Evolutionary conservation across 30 jellyfish, hydroid and myxozoan genomes (phyloP), one percentile per base, ranked within the genome.

Genomic region (Calvadosia cruxmelitensis): DNA sequence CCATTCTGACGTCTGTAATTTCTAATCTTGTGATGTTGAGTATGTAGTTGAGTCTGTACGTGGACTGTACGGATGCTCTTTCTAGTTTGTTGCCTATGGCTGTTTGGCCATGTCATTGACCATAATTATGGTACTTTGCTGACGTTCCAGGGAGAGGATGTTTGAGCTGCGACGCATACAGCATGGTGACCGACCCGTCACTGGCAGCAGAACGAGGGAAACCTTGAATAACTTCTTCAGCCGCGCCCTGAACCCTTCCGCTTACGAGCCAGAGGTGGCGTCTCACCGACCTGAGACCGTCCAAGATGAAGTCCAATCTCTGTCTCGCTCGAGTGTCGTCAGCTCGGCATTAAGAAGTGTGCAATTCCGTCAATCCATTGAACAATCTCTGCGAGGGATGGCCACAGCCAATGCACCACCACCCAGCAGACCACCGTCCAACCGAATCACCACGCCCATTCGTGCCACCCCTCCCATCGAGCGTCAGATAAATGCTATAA

Each of bases 151-250:
- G 27, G 96, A 86, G 50, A 31, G 96, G 49, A 52, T 78, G 13
- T 68, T 76, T 36, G 96, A 86, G 67, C 75, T 86, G 30, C 31
- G 79, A 33, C 78, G 80, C 32, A 73, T 86, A 50, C 96, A 79
- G 50, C 84, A 66, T 50, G 79, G 83, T 13, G 79, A 88, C 35
- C 65, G 96, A 27, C 80, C 89, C 27, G 94, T 80, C 36, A 78
- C 96, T 42, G 94, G 93, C 2, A 65, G 94, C 29, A 52, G 68
- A 71, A 82, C 96, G 27, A 71, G 96, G 49, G 83, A 75, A 0
- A 86, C 63, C 50, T 52, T 86, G 53, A 76, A 78, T 0, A 71
- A 61, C 16, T 86, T 86, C 57, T 86, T 86, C 70, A 49, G 63
- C 53, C 49, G 94, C 35, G 88, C 84, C 25, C 32, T 53, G 5